These are phyloP conservation scores for Papilio machaon DNA, from an alignment of 1,140 invertebrate genomes.

Conservation along the genomic window DNA sequence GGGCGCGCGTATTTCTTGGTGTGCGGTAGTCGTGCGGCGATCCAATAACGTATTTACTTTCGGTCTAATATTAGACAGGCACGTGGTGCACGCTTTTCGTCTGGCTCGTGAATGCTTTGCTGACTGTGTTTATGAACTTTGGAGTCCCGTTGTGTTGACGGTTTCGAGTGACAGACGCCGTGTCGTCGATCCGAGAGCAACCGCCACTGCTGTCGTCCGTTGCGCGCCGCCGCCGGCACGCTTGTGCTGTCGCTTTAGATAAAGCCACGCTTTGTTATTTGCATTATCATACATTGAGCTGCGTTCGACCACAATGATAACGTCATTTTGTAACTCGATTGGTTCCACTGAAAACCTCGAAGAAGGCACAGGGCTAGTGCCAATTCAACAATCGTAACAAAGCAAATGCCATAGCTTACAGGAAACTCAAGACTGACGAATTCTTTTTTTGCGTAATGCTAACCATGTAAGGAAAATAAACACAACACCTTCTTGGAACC, in stretches of 20 bases:
- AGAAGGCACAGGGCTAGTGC: neutral
- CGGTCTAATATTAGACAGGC: constrained; percentile 70
- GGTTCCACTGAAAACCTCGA: constrained; percentile 15
- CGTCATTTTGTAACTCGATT: constrained; percentile 35
- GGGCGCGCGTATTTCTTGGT: constrained; percentile 49
- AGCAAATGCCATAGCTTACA: neutral
- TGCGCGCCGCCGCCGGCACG: constrained; percentile 53
- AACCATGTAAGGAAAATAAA: neutral
- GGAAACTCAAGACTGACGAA: neutral
- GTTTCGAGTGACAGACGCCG: constrained; percentile 69
- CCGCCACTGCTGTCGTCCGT: constrained; percentile 47
- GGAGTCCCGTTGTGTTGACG: constrained; percentile 69
- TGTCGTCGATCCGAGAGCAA: neutral
- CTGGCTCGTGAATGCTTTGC: constrained; percentile 67
- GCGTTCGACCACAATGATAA: constrained; percentile 30
- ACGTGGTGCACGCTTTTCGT: constrained; percentile 71
- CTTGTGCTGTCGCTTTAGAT: constrained; percentile 53
- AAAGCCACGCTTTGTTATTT: constrained; percentile 44
- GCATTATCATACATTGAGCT: constrained; percentile 40
- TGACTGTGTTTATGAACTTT: constrained; percentile 50
- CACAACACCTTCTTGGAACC: neutral
- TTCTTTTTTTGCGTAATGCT: neutral
- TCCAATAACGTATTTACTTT: constrained; percentile 49
- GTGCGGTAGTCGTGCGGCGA: constrained; percentile 42
- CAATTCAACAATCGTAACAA: neutral